phyloP scores from a whole-genome alignment of 35 echinoderm and acorn worm species.

The Ophiothrix spiculata region DNA sequence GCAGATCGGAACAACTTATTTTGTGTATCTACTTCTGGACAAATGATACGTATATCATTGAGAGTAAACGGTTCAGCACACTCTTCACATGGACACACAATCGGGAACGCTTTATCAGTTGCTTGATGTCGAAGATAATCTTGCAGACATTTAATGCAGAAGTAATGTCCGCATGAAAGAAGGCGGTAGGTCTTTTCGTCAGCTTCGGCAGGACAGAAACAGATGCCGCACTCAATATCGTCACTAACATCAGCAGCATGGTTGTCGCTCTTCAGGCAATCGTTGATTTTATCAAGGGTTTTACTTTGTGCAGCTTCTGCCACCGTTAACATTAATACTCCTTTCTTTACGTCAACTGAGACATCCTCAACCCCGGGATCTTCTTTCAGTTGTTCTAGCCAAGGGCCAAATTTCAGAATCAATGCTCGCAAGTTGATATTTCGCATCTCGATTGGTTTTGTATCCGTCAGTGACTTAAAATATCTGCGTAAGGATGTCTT shows the following conservation, averaged over 20 bases:
- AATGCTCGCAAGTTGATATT: slow-evolving; percentile 21
- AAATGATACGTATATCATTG: slow-evolving; percentile 21
- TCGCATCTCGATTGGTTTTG: slow-evolving; percentile 1
- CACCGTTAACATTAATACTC: slow-evolving; percentile 13
- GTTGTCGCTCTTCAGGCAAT: not conserved
- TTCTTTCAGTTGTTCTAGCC: slow-evolving; percentile 9
- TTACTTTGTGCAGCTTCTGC: not conserved
- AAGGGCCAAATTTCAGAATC: slow-evolving; percentile 30
- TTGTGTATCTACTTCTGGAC: not conserved
- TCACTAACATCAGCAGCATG: not conserved
- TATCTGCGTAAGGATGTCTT: not conserved
- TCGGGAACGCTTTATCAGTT: not conserved
- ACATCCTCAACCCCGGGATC: slow-evolving; percentile 5
- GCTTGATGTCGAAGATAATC: not conserved
- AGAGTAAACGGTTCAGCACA: slow-evolving; percentile 19
- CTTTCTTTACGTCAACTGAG: not conserved
- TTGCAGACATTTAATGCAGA: slow-evolving; percentile 17
- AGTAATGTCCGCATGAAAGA: slow-evolving; percentile 23
- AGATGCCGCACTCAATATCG: slow-evolving; percentile 38
- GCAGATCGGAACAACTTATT: not conserved
- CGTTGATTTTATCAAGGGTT: not conserved
- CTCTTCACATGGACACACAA: slow-evolving; percentile 19
- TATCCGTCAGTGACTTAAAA: not conserved
- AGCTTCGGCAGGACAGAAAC: slow-evolving; percentile 12
- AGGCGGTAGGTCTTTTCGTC: slow-evolving; percentile 25